Percentiles rank a stretch among this genome's conserved stretches.
Conservation (phyloP, 2,888 invertebrate species). For the Morpho achilles region DNA sequence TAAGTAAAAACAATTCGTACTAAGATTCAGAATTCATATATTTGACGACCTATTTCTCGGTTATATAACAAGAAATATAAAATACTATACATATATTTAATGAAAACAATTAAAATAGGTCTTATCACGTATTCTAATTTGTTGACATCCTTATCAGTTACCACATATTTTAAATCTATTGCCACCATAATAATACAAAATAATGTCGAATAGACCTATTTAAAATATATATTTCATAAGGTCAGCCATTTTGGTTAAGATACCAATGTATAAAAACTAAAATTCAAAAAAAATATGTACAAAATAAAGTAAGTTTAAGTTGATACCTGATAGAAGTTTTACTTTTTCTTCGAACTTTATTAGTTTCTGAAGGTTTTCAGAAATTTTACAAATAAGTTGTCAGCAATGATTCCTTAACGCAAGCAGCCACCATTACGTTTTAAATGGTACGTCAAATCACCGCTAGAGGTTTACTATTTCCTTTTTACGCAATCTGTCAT, state of each 20-base stretch:
- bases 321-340: conserved; percentile 42
- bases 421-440: conserved; percentile 72
- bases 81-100: too few species aligned
- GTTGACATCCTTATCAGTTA: conserved; percentile 39
- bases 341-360: conserved; percentile 34
- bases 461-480: conserved; percentile 15
- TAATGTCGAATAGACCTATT: background rate
- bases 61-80: too few species aligned
- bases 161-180: conserved; percentile 38
- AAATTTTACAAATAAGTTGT: conserved; percentile 64
- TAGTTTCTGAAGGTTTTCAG: conserved; percentile 60
- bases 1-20: too few species aligned
- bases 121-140: conserved; percentile 23
- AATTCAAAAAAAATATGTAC: background rate
- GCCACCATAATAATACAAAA: conserved; percentile 37
- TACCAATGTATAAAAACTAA: conserved; percentile 3
- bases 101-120: background rate
- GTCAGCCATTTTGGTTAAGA: conserved; percentile 29
- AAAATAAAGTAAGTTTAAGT: conserved; percentile 4
- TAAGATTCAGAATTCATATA: too few species aligned
- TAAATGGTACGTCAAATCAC: conserved; percentile 25
- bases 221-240: conserved; percentile 5
- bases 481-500: background rate
- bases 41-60: too few species aligned
- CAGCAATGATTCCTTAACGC: conserved; percentile 65